A percentile compares a stretch with the other conserved stretches of the same genome.
Evolutionary conservation across 1,140 invertebrate genomes (phyloP).

Genomic region (Calycopis cecrops): DNA sequence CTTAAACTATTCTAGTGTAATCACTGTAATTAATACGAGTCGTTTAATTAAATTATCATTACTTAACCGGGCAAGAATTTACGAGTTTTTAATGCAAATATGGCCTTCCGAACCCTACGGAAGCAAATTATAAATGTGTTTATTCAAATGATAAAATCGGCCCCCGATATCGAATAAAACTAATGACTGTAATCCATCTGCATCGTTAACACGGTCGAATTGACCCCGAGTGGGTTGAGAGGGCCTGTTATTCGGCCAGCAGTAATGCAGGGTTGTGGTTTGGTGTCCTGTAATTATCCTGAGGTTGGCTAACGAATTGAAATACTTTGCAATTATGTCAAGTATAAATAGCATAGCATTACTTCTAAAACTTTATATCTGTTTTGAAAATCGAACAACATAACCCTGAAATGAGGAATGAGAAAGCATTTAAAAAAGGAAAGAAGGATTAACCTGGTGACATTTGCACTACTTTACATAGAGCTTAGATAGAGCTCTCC

Average conservation of each 20-base stretch:
- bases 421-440: no score
- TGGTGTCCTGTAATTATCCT: constrained; percentile 13
- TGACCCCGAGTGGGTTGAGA: constrained; percentile 29
- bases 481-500: no score
- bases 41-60: constrained; percentile 37
- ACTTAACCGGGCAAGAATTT: constrained; percentile 27
- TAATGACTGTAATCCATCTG: constrained; percentile 58
- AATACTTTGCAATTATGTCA: neutral
- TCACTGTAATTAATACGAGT: constrained; percentile 26
- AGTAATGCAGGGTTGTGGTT: constrained; percentile 24
- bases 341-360: no score
- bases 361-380: no score
- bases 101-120: constrained; percentile 23
- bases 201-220: constrained; percentile 41
- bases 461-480: no score
- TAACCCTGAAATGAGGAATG: no score
- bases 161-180: constrained; percentile 42
- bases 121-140: constrained; percentile 50
- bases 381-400: no score
- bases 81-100: constrained; percentile 39
- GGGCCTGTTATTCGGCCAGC: constrained; percentile 24
- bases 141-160: constrained; percentile 45
- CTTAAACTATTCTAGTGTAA: neutral
- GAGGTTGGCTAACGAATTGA: no score
- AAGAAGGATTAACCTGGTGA: no score